These are phyloP conservation scores for Steinernema khuongi DNA, from an alignment of 1,140 invertebrate species.

Conservation along the genomic window DNA sequence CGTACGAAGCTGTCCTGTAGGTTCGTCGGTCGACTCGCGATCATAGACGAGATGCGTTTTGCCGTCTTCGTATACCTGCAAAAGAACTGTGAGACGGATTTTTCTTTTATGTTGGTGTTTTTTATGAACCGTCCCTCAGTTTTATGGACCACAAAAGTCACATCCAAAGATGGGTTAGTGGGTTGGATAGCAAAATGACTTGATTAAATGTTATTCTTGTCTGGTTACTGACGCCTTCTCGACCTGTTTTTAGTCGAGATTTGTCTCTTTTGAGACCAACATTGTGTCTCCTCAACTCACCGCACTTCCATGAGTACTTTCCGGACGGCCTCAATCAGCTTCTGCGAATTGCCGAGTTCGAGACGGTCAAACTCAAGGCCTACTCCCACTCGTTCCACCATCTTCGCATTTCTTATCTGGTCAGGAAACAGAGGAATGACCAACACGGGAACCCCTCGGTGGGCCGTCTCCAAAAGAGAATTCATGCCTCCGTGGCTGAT, in stretches of 20 bases:
- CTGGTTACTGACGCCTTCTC: no score
- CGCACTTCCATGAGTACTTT: not conserved
- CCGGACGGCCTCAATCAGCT: not conserved
- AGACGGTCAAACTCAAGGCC: not conserved
- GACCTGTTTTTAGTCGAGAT: no score
- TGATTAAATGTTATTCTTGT: no score
- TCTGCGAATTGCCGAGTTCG: not conserved
- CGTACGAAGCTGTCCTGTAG: not conserved
- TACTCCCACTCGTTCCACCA: conserved; percentile 25
- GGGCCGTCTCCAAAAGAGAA: conserved; percentile 61
- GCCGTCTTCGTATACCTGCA: not conserved
- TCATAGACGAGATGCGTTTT: not conserved
- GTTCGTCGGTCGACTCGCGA: not conserved
- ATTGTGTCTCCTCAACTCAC: no score
- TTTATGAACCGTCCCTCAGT: no score
- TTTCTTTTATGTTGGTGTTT: not conserved
- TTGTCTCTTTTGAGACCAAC: no score
- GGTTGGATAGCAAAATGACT: no score
- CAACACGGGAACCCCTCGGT: conserved; percentile 61
- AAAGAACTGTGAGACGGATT: not conserved
- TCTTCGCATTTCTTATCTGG: conserved; percentile 43
- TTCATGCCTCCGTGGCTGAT: conserved; percentile 61
- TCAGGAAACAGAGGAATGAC: conserved; percentile 62
- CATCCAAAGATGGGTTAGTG: no score
- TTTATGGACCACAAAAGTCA: no score